Conservation (phyloP, 2,797 vertebrate genomes). For the Morelia viridis region DNA sequence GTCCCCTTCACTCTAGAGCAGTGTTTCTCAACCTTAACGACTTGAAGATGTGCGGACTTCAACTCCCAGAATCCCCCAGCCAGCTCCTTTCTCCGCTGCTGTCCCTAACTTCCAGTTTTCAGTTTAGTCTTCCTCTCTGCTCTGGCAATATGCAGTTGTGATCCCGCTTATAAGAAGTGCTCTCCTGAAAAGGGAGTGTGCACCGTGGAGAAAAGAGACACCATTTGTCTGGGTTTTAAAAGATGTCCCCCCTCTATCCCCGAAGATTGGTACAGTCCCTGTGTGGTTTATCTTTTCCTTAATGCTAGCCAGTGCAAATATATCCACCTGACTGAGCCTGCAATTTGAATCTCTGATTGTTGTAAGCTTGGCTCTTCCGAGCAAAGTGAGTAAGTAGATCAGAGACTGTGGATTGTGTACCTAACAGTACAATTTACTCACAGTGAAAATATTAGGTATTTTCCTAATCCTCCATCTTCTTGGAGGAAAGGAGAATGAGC, state of each 20-base stretch:
- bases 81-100: background rate
- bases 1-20: background rate
- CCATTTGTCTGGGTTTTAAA: background rate
- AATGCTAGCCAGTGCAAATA: background rate
- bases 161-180: background rate
- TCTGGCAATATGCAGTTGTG: background rate
- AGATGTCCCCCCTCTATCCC: background rate
- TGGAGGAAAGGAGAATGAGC: background rate
- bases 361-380: background rate
- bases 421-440: background rate
- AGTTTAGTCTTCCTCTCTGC: background rate
- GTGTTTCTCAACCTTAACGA: background rate
- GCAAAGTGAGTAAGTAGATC: background rate
- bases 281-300: background rate
- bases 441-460: background rate
- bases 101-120: background rate
- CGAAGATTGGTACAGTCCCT: background rate
- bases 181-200: background rate
- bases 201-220: background rate
- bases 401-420: background rate
- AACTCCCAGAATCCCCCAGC: background rate
- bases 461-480: background rate
- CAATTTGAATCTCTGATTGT: background rate
- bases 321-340: background rate
- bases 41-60: background rate